Conservation (phyloP, 2,888 invertebrate species). For the Stomorhina lunata region DNA sequence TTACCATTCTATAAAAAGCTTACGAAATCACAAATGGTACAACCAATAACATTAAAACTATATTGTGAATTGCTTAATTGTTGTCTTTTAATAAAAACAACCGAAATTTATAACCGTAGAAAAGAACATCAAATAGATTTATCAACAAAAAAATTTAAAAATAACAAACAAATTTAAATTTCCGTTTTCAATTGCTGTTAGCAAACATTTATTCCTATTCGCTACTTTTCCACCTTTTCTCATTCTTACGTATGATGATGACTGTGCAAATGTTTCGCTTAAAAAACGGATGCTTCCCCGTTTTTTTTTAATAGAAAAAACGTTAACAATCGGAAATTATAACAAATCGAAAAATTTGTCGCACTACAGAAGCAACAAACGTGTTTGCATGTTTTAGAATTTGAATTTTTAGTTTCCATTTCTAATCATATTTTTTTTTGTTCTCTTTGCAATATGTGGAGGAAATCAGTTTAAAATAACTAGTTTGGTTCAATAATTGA, state of each 20-base stretch:
- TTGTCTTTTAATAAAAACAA: background rate
- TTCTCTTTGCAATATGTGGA: constrained; percentile 27
- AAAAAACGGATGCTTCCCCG: constrained; percentile 30
- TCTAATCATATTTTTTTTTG: background rate
- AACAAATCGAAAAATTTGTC: constrained; percentile 31
- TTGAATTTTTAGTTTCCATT: constrained; percentile 5
- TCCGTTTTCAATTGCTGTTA: constrained; percentile 48
- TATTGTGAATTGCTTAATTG: background rate
- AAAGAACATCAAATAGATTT: constrained; percentile 5
- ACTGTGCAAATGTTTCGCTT: background rate
- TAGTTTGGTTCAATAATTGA: constrained; percentile 30
- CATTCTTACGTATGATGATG: background rate
- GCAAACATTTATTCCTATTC: background rate
- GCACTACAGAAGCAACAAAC: background rate
- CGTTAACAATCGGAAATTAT: constrained; percentile 60
- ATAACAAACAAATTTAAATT: constrained; percentile 46
- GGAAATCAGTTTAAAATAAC: constrained; percentile 52
- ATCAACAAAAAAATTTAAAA: background rate
- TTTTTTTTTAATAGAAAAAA: constrained; percentile 27
- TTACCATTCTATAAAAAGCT: too few species aligned
- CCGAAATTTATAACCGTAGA: background rate
- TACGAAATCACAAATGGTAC: too few species aligned
- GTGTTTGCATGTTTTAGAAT: constrained; percentile 6
- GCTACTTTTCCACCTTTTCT: background rate
- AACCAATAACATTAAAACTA: background rate